Evolutionary conservation across 1,140 invertebrate genomes (phyloP).

Genomic region (Drosophila dunni): DNA sequence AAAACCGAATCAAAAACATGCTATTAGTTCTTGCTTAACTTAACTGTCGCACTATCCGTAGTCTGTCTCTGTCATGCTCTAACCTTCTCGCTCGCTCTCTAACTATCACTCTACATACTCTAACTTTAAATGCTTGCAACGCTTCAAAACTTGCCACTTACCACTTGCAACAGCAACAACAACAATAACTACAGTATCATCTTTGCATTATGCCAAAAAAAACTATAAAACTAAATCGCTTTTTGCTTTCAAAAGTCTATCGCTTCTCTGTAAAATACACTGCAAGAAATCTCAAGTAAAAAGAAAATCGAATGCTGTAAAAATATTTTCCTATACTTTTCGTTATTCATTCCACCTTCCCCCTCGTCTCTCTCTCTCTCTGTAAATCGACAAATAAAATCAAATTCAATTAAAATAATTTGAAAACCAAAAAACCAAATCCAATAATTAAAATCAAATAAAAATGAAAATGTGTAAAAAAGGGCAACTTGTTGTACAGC

Average conservation of each 20-base stretch:
- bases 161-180: constrained; percentile 46
- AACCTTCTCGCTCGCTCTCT: constrained; percentile 13
- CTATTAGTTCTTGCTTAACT: constrained; percentile 70
- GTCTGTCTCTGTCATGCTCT: constrained; percentile 43
- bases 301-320: constrained; percentile 59
- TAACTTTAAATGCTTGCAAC: constrained; percentile 49
- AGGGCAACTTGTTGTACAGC: constrained; percentile 84
- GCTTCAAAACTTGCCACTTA: constrained; percentile 52
- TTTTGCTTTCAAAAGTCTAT: constrained; percentile 53
- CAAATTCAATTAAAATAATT: constrained; percentile 31
- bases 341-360: constrained; percentile 54
- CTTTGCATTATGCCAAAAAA: constrained; percentile 41
- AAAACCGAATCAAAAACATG: constrained; percentile 21
- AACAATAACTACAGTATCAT: constrained; percentile 27
- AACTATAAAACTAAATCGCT: constrained; percentile 35
- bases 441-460: constrained; percentile 47
- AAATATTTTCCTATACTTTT: constrained; percentile 60
- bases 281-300: constrained; percentile 29
- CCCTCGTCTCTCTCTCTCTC: constrained; percentile 29
- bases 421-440: constrained; percentile 26
- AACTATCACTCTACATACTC: constrained; percentile 28
- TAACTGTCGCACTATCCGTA: constrained; percentile 74
- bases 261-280: constrained; percentile 43
- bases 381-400: constrained; percentile 28
- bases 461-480: constrained; percentile 73